A percentile compares a stretch with the other conserved stretches of the same genome.
Evolutionary conservation across 2,113 vertebrate species (phyloP).

Genomic region (Zosterops hypoxanthus): DNA sequence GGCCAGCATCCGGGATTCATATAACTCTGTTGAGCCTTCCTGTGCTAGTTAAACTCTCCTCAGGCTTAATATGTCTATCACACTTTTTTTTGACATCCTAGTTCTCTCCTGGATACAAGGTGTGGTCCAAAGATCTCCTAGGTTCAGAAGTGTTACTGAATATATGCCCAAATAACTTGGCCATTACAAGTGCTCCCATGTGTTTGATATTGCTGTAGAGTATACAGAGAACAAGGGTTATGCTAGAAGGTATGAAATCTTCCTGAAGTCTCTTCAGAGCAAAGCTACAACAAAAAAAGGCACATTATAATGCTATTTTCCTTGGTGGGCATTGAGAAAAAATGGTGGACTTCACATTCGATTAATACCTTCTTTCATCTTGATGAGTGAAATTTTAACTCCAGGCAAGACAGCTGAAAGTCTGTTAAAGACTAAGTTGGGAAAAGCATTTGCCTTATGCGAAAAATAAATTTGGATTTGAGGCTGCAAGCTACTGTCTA

Average conservation of each 20-base stretch:
- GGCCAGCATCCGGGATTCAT: background rate
- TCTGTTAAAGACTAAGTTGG: background rate
- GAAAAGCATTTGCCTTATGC: background rate
- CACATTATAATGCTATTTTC: background rate
- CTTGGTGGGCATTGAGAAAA: background rate
- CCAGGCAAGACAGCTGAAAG: background rate
- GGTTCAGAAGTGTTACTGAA: background rate
- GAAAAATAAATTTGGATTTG: background rate
- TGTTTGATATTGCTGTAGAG: background rate
- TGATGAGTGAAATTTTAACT: background rate
- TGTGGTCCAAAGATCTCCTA: background rate
- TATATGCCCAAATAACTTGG: background rate
- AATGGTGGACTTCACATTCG: background rate
- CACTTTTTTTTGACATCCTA: background rate
- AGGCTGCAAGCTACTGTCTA: background rate
- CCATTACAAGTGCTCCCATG: background rate
- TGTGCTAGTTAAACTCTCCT: background rate
- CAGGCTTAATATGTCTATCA: background rate
- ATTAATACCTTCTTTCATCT: background rate
- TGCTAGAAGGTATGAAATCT: background rate
- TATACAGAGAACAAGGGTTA: background rate
- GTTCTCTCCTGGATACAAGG: background rate
- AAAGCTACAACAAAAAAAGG: background rate
- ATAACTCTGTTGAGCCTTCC: background rate
- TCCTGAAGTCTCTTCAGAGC: background rate